Evolutionary conservation across 2,113 vertebrate genomes (phyloP).

Genomic region (Natator depressus): DNA sequence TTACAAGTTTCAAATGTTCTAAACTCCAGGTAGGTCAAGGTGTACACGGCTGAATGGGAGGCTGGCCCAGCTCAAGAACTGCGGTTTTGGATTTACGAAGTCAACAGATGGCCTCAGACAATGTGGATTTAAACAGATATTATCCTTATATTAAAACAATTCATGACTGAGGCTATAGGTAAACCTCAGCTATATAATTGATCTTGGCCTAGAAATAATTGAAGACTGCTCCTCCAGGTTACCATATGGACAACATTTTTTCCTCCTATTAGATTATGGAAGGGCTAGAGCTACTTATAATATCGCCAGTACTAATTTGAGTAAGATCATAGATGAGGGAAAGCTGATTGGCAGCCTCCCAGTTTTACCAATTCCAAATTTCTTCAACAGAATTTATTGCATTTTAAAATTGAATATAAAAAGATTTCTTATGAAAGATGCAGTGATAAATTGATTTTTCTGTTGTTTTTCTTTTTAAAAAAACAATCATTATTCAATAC

Average conservation of each 20-base stretch:
- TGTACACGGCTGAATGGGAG: neutral
- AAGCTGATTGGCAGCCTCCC: slow-evolving; percentile 62
- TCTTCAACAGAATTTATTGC: slow-evolving; percentile 54
- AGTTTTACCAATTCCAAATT: slow-evolving; percentile 52
- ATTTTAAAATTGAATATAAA: slow-evolving; percentile 17
- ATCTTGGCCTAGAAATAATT: slow-evolving; percentile 61
- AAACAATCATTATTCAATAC: neutral
- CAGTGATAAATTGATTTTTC: neutral
- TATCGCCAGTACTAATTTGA: slow-evolving; percentile 68
- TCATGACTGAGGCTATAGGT: slow-evolving; percentile 42
- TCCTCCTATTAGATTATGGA: slow-evolving; percentile 58
- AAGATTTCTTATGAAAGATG: slow-evolving; percentile 1
- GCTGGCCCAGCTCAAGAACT: neutral
- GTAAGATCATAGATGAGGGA: slow-evolving; percentile 63
- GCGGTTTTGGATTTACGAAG: slow-evolving; percentile 36
- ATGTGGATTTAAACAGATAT: slow-evolving; percentile 69
- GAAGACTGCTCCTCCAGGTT: slow-evolving; percentile 57
- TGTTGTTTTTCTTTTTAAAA: neutral
- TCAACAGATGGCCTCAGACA: slow-evolving; percentile 64
- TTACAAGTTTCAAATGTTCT: neutral
- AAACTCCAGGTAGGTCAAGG: neutral
- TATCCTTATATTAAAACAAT: slow-evolving; percentile 71
- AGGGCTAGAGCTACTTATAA: slow-evolving; percentile 64
- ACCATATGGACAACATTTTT: slow-evolving; percentile 67
- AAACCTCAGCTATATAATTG: slow-evolving; percentile 64